Base-by-base conservation (phyloP, 2,888 invertebrate genomes). In the Chromoteleia sp. region DNA sequence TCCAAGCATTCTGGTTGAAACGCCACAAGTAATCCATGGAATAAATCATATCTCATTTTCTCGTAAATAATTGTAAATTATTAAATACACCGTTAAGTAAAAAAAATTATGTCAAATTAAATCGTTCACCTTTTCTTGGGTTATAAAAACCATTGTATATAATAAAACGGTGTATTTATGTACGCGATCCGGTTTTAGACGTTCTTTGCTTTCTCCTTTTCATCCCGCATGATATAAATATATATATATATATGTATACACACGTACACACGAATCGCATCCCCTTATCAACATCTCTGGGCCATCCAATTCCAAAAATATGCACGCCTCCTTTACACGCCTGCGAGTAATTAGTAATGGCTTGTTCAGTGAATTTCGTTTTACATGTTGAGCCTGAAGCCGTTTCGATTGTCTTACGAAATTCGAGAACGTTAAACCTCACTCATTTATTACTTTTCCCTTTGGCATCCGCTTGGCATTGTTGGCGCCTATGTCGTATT, bases 141-240 rank as follows among this genome's bases (percentile, higher is more conserved):
- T 17, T 21, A 17, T 29, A 43, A 43, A 45, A 50, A 52, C 15
- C 21, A 65, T 50, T 39, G 65, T 19, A 8, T 50, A 50, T 67
- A 67, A 67, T 67, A 67, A 67, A 67, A 54, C n/a, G 3, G 39
- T 7, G 17, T 52, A 54, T 67, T 67, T 67, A 67, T 67, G 41
- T n/a, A 8, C 4, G 39, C 52, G 52, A 36, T 67, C 41, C 29
- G 41, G 39, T 50, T 65, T 65, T 65, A 65, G 48, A 50, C 21
- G 39, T 48, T 48, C 33, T 25, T 36, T 36, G 14, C 50, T 65
- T 54, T 67, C 54, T 54, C 54, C 52, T 19, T 54, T 19, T 67
- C 67, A 41, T 67, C 41, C n/a, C 50, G 29, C 41, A 29, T 29
- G 54, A 52, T 67, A 45, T 41, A 41, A 1, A 25, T 25, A 25